Base-by-base conservation (phyloP, 2,797 vertebrate species). In the Fratercula arctica region DNA sequence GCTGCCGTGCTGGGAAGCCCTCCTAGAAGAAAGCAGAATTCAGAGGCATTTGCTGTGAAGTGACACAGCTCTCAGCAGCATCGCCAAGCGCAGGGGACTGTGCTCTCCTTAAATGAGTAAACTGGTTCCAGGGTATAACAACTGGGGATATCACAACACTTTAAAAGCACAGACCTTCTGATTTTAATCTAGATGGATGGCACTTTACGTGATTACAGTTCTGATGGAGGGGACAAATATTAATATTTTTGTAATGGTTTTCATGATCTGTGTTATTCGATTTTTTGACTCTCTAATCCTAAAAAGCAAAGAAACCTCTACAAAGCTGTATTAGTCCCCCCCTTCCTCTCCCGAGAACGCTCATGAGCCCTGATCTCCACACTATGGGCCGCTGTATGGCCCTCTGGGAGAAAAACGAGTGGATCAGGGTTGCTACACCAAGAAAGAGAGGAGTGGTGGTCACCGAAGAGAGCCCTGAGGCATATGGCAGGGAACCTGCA, bases 401-500 rank as follows among this genome's bases (percentile, higher is more conserved):
- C 15, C 35, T 74, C 20, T 33, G 17, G 43, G 29, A 35, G 59
- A 31, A 46, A 24, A 46, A n/a, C 35, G n/a, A 23, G 20, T 9
- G 6, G 11, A 17, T 54, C 50, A n/a, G 72, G 28, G 17, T n/a
- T 82, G 24, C 77, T 74, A 11, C 26, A 20, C 13, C 6, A 8
- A 10, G 56, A 15, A n/a, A n/a, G 17, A 64, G 33, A 39, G 10
- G 23, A 39, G 10, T 7, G 12, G 28, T 18, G 21, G 28, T 26
- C 13, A 13, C 16, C 23, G 61, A 29, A 87, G 45, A 13, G 6
- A 75, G 21, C 41, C 37, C 37, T 1, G 2, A 50, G 66, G 31
- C 4, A 24, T 26, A 3, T 0, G 8, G 16, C 46, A 80, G 35
- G 24, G 26, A 6, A 24, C 18, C 7, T 0, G 0, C 16, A 14